Evolutionary conservation across 2,113 vertebrate genomes (phyloP).

Genomic region (Osmerus mordax): DNA sequence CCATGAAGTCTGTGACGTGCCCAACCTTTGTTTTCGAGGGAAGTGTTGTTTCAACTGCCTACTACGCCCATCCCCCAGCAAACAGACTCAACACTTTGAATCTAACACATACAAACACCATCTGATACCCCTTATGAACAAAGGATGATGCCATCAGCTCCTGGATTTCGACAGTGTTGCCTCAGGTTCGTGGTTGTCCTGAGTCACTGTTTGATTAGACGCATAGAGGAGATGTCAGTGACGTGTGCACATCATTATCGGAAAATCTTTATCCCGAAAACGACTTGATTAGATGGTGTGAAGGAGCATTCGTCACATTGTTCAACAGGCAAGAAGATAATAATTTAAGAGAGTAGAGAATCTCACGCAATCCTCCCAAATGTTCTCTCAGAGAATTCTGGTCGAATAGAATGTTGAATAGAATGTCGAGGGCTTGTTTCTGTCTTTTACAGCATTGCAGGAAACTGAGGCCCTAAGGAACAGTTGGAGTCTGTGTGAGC

Average conservation of each 20-base stretch:
- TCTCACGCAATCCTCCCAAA: too few species aligned
- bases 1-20: conserved; percentile 38
- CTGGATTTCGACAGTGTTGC: conserved; percentile 18
- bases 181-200: background rate
- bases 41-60: conserved; percentile 59
- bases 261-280: too few species aligned
- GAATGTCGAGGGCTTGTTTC: background rate
- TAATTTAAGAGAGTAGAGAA: too few species aligned
- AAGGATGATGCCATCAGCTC: conserved; percentile 23
- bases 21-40: conserved; percentile 51
- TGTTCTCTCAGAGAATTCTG: too few species aligned
- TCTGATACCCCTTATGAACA: conserved; percentile 11
- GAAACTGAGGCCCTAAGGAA: background rate
- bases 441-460: background rate
- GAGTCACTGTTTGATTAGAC: background rate
- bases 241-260: too few species aligned
- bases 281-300: too few species aligned
- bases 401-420: too few species aligned
- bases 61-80: conserved; percentile 41
- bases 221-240: conserved; percentile 2
- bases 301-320: too few species aligned
- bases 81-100: conserved; percentile 22
- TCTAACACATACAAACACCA: conserved; percentile 11
- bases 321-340: too few species aligned
- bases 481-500: background rate